Evolutionary conservation across 1,140 invertebrate species (phyloP).

Genomic region (Drosophila bipectinata): DNA sequence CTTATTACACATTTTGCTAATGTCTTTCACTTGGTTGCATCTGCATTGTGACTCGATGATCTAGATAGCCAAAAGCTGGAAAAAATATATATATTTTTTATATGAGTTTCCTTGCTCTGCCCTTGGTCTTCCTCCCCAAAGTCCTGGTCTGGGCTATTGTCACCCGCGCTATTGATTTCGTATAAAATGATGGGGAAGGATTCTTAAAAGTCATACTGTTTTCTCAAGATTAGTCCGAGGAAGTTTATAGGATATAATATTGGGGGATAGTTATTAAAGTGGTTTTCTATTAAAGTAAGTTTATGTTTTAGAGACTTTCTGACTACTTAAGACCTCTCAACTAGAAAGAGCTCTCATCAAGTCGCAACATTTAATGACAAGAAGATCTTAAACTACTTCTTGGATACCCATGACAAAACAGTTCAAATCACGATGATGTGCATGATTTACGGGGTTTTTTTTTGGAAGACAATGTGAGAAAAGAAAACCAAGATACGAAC

Average conservation of each 20-base stretch:
- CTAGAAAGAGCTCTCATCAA: not conserved
- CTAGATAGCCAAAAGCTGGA: slow-evolving; percentile 1
- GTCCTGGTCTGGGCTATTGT: not conserved
- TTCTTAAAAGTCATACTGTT: not conserved
- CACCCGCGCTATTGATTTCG: not conserved
- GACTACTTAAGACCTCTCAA: no score
- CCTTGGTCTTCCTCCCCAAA: no score
- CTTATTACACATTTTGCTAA: slow-evolving; percentile 32
- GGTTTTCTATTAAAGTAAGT: no score
- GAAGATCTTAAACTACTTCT: no score
- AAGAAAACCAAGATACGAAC: slow-evolving; percentile 28
- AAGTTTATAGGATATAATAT: no score
- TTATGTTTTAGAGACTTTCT: no score
- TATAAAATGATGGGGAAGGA: not conserved
- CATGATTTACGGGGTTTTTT: slow-evolving; percentile 31
- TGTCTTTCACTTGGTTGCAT: slow-evolving; percentile 29
- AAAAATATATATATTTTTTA: slow-evolving; percentile 1
- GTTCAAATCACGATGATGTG: slow-evolving; percentile 34
- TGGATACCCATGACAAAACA: not conserved
- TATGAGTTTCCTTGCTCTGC: not conserved
- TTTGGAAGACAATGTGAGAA: slow-evolving; percentile 1
- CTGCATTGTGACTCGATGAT: slow-evolving; percentile 7
- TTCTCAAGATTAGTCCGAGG: not conserved
- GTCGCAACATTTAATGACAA: no score
- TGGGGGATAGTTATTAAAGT: no score